phyloP scores from a whole-genome alignment of 1,140 invertebrate genomes.

The Notospermus geniculatus region DNA sequence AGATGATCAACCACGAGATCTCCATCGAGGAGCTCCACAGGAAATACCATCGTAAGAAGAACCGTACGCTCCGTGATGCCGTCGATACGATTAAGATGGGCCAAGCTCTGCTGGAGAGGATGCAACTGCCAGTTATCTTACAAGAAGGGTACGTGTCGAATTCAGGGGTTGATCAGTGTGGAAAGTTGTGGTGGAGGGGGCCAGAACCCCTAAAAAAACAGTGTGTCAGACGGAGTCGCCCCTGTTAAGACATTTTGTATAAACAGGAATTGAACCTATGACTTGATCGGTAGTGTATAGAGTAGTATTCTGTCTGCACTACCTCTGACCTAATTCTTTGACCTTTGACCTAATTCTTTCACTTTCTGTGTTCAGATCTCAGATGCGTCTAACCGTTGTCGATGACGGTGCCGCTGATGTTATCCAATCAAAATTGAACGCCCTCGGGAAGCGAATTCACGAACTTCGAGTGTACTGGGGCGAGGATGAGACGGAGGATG shows the following conservation, averaged over 20 bases:
- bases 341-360: neutral
- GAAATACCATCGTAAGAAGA: constrained; percentile 52
- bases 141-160: constrained; percentile 39
- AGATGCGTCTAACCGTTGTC: constrained; percentile 34
- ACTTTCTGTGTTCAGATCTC: constrained; percentile 26
- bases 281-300: neutral
- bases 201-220: too few species aligned
- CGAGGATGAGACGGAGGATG: too few species aligned
- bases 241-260: neutral
- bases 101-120: constrained; percentile 43
- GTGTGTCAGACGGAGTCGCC: too few species aligned
- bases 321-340: too few species aligned
- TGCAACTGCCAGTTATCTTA: constrained; percentile 43
- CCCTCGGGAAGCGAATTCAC: constrained; percentile 36
- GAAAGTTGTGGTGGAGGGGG: too few species aligned
- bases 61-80: constrained; percentile 34
- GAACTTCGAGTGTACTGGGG: constrained; percentile 42
- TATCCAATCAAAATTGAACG: constrained; percentile 34
- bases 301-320: too few species aligned
- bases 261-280: neutral
- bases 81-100: constrained; percentile 41
- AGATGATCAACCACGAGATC: constrained; percentile 70
- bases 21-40: constrained; percentile 67
- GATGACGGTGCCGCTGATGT: constrained; percentile 38
- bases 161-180: too few species aligned